Percentiles rank a stretch among this genome's conserved stretches.
phyloP scores from a whole-genome alignment of 2,888 invertebrate genomes.

The Eudasyphora cyanicolor region DNA sequence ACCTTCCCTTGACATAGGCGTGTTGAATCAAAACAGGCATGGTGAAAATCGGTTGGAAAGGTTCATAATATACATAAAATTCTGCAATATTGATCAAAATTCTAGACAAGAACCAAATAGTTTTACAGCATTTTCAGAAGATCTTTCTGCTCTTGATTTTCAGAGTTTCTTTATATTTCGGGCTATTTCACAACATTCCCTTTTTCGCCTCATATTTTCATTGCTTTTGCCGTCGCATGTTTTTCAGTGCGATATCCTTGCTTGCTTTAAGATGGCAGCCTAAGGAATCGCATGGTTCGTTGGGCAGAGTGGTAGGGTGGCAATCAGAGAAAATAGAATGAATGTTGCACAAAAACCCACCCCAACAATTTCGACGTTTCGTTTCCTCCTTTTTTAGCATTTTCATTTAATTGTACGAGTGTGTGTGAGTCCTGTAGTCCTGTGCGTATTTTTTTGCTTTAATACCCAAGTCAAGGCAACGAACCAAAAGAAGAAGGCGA shows the following conservation, averaged over 20 bases:
- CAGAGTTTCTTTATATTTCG: no score
- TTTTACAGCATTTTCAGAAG: not conserved
- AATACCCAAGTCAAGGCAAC: conserved; percentile 60
- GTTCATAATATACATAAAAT: no score
- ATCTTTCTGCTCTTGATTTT: no score
- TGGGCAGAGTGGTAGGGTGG: conserved; percentile 62
- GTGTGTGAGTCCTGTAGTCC: conserved; percentile 66
- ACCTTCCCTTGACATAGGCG: no score
- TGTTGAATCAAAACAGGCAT: no score
- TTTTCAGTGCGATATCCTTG: not conserved
- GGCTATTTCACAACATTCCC: not conserved
- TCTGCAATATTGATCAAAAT: no score
- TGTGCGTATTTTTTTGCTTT: conserved; percentile 45
- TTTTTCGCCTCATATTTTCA: no score
- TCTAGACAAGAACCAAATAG: no score
- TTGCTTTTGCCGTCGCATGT: not conserved
- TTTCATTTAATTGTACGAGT: conserved; percentile 44
- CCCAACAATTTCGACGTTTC: conserved; percentile 43
- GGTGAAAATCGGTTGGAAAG: no score
- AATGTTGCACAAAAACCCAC: conserved; percentile 56
- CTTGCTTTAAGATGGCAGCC: conserved; percentile 58
- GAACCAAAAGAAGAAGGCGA: conserved; percentile 26
- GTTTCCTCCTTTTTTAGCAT: conserved; percentile 42
- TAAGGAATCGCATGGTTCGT: conserved; percentile 64
- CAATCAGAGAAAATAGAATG: conserved; percentile 28